Evolutionary conservation across 2,113 vertebrate genomes (phyloP).

Genomic region (Oxyura jamaicensis): DNA sequence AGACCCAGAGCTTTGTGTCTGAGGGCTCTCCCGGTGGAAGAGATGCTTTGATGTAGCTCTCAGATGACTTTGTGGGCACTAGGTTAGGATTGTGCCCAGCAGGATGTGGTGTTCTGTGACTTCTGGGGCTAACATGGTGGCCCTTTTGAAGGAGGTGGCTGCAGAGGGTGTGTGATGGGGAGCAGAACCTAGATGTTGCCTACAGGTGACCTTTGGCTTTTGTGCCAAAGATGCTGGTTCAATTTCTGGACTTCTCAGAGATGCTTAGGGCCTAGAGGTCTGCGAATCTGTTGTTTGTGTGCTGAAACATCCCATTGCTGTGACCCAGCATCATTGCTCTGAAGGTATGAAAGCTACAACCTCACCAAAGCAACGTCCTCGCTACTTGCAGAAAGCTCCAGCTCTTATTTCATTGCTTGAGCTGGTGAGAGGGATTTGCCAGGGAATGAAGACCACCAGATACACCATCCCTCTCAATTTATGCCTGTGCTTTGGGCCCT

Average conservation of each 20-base stretch:
- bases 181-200: not conserved
- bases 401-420: not conserved
- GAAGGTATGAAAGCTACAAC: not conserved
- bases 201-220: not conserved
- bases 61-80: not conserved
- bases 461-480: not conserved
- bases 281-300: not conserved
- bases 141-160: not conserved
- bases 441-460: not conserved
- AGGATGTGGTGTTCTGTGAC: not conserved
- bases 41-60: not conserved
- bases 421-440: not conserved
- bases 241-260: not conserved
- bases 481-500: not conserved
- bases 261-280: not conserved
- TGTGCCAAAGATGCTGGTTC: not conserved
- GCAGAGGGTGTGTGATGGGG: not conserved
- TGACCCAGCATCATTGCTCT: not conserved
- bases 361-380: rapidly evolving
- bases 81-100: not conserved
- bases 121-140: not conserved
- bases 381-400: not conserved
- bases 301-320: not conserved
- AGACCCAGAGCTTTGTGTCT: not conserved
- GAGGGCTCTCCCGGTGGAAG: not conserved